Percentiles rank a stretch among this genome's conserved stretches.
phyloP scores from a whole-genome alignment of 2,888 invertebrate genomes.

The Polymixis lichenea region DNA sequence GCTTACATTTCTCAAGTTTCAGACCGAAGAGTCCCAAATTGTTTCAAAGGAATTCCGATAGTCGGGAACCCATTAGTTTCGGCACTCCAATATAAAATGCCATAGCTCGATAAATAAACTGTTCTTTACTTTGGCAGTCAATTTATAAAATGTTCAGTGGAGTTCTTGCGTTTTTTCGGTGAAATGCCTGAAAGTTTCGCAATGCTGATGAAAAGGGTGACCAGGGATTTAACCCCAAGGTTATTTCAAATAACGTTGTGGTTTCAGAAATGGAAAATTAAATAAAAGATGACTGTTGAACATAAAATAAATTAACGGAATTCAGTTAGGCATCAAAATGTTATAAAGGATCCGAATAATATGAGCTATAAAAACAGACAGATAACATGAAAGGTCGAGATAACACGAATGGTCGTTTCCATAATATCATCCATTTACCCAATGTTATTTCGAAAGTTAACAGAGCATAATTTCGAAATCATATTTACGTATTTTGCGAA shows the following conservation, averaged over 20 bases:
- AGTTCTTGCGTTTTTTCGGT: slow-evolving; percentile 54
- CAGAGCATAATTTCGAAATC: slow-evolving; percentile 24
- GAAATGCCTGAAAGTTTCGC: slow-evolving; percentile 47
- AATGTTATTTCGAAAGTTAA: slow-evolving; percentile 38
- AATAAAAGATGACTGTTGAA: slow-evolving; percentile 12
- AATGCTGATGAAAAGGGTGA: slow-evolving; percentile 34
- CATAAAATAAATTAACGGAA: slow-evolving; percentile 29
- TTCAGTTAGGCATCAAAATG: slow-evolving; percentile 33
- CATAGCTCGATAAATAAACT: slow-evolving; percentile 67
- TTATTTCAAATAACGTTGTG: slow-evolving; percentile 21
- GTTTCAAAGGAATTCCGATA: slow-evolving; percentile 72
- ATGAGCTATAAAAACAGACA: slow-evolving; percentile 32
- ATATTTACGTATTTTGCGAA: slow-evolving; percentile 43
- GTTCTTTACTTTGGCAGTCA: slow-evolving; percentile 68
- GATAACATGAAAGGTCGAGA: slow-evolving; percentile 28
- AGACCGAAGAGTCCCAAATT: slow-evolving; percentile 65
- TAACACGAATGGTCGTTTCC: slow-evolving; percentile 29
- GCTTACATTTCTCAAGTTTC: slow-evolving; percentile 61
- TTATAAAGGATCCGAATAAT: slow-evolving; percentile 35
- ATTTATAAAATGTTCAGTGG: slow-evolving; percentile 67
- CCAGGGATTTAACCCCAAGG: slow-evolving; percentile 31
- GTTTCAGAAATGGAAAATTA: slow-evolving; percentile 15
- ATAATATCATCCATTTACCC: slow-evolving; percentile 24
- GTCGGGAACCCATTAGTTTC: slow-evolving; percentile 71
- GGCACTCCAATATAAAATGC: slow-evolving; percentile 67